Percentiles rank a stretch among this genome's conserved stretches.
These are phyloP conservation scores for Isotomurus palustris DNA, from an alignment of 2,888 invertebrate species.

Conservation along the genomic window DNA sequence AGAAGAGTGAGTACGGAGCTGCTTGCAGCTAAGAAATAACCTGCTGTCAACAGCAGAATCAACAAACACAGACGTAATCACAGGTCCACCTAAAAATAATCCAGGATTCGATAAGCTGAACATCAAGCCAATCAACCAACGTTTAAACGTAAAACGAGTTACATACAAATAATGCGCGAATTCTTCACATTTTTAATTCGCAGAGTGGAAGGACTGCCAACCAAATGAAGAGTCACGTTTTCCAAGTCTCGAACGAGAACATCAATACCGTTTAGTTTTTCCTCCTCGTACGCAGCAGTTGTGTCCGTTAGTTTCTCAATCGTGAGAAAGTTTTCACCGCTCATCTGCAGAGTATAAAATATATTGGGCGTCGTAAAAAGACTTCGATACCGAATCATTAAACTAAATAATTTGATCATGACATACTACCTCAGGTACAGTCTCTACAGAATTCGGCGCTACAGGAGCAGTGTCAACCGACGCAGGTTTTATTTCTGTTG, in stretches of 20 bases:
- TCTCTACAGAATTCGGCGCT: too few species aligned
- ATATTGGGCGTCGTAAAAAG: not conserved
- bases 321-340: constrained; percentile 39
- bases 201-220: constrained; percentile 80
- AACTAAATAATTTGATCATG: too few species aligned
- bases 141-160: too few species aligned
- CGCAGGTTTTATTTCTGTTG: not conserved
- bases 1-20: constrained; percentile 82
- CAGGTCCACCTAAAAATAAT: constrained; percentile 74
- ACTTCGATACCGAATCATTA: not conserved
- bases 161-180: constrained; percentile 64
- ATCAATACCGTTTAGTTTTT: constrained; percentile 67
- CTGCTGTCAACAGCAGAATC: constrained; percentile 74
- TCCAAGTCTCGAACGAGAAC: constrained; percentile 59
- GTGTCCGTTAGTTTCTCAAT: constrained; percentile 58
- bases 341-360: too few species aligned
- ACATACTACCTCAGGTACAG: too few species aligned
- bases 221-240: constrained; percentile 70
- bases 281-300: constrained; percentile 59
- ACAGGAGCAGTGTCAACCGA: too few species aligned
- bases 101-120: too few species aligned
- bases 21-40: constrained; percentile 85
- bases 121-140: too few species aligned
- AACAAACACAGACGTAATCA: constrained; percentile 83
- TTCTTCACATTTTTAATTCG: constrained; percentile 73